Evolutionary conservation across 2,797 vertebrate genomes (phyloP).

Genomic region (Pipistrellus pygmaeus): DNA sequence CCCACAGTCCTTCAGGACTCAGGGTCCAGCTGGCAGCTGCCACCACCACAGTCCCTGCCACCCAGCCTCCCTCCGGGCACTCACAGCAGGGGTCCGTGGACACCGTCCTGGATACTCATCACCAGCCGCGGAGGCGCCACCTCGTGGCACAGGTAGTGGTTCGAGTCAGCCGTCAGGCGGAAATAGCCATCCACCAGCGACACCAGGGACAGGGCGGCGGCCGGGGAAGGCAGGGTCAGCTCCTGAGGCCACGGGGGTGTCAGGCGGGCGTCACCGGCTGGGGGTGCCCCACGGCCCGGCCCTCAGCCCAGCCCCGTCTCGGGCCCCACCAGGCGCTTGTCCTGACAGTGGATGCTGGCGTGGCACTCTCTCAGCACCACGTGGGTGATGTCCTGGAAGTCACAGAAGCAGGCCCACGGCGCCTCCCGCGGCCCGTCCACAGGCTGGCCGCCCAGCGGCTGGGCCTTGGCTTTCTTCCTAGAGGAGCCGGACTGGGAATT

Average conservation of each 20-base stretch:
- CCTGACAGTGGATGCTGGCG: constrained; percentile 92
- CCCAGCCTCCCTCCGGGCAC: constrained; percentile 47
- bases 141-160: constrained; percentile 96
- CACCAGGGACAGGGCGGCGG: constrained; percentile 91
- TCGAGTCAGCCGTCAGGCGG: constrained; percentile 94
- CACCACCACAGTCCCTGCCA: fast-evolving
- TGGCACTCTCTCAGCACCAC: constrained; percentile 88
- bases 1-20: neutral
- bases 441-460: constrained; percentile 72
- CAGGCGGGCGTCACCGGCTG: neutral
- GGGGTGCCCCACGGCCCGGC: neutral
- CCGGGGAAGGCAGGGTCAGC: constrained; percentile 89
- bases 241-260: constrained; percentile 85
- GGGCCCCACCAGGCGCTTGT: constrained; percentile 90
- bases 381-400: constrained; percentile 95
- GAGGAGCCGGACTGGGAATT: constrained; percentile 60
- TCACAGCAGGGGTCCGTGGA: constrained; percentile 96
- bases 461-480: constrained; percentile 81
- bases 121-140: constrained; percentile 95
- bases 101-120: constrained; percentile 90
- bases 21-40: neutral
- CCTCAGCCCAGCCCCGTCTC: fast-evolving
- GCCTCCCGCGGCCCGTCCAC: constrained; percentile 56
- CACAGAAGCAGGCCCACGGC: constrained; percentile 91
- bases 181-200: constrained; percentile 96